These are phyloP conservation scores for Steinernema feltiae DNA, from an alignment of 1,140 invertebrate species.

Conservation along the genomic window DNA sequence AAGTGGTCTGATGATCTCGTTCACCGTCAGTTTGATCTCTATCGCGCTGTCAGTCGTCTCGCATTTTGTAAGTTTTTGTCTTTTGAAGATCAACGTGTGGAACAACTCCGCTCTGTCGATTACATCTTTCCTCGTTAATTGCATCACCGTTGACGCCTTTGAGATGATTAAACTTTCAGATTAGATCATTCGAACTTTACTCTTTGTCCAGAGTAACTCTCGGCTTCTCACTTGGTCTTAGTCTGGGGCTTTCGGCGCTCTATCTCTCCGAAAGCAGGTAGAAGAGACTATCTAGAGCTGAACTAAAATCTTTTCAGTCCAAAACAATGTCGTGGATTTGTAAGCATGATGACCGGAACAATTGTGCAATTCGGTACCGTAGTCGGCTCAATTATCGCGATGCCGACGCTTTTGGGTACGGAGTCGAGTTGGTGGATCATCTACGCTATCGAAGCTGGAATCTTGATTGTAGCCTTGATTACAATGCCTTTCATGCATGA, in stretches of 20 bases:
- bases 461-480: background rate
- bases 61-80: conserved; percentile 30
- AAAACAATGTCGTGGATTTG: conserved; percentile 41
- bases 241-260: conserved; percentile 39
- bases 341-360: conserved; percentile 34
- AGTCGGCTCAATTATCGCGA: conserved; percentile 24
- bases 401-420: conserved; percentile 26
- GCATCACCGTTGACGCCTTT: no score
- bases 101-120: no score
- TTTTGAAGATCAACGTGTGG: conserved; percentile 30
- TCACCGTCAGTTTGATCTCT: conserved; percentile 35
- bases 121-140: no score
- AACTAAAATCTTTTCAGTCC: conserved; percentile 39
- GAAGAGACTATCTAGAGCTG: background rate
- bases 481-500: conserved; percentile 23
- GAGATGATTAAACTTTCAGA: no score
- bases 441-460: conserved; percentile 20
- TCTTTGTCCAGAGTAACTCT: conserved; percentile 37
- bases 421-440: conserved; percentile 24
- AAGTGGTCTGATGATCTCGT: conserved; percentile 38
- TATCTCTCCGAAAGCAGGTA: conserved; percentile 50
- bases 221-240: conserved; percentile 39
- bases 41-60: conserved; percentile 39
- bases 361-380: conserved; percentile 22
- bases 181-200: conserved; percentile 46